These are phyloP conservation scores for Ectropis crepuscularia DNA, from an alignment of 2,888 invertebrate genomes.

Conservation along the genomic window DNA sequence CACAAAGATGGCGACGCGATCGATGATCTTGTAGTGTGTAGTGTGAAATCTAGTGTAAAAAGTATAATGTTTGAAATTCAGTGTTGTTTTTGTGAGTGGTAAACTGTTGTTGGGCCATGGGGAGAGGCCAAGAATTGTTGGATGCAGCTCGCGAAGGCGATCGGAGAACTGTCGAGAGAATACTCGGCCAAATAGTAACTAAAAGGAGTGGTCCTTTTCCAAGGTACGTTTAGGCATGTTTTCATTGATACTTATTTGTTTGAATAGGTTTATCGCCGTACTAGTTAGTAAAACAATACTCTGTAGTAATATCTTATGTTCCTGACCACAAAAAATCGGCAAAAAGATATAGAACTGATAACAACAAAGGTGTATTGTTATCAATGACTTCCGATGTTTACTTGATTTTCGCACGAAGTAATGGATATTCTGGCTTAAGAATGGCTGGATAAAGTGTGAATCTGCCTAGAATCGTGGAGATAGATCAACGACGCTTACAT, in stretches of 20 bases:
- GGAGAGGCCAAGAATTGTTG: slow-evolving; percentile 98
- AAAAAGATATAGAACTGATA: slow-evolving; percentile 45
- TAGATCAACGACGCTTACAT: too few species aligned
- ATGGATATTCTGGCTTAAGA: slow-evolving; percentile 3
- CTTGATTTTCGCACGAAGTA: slow-evolving; percentile 51
- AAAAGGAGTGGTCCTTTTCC: slow-evolving; percentile 97
- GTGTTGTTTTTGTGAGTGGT: slow-evolving; percentile 82
- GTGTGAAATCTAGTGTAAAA: slow-evolving; percentile 81
- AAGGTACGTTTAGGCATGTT: slow-evolving; percentile 87
- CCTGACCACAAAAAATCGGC: background rate
- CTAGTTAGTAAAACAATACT: background rate
- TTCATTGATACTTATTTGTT: slow-evolving; percentile 40
- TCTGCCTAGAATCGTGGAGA: background rate
- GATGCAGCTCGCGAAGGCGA: slow-evolving; percentile 98
- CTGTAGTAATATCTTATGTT: background rate
- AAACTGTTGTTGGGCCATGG: slow-evolving; percentile 88
- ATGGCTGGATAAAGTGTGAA: background rate
- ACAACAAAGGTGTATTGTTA: slow-evolving; percentile 62
- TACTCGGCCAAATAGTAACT: slow-evolving; percentile 91
- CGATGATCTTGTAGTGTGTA: slow-evolving; percentile 88
- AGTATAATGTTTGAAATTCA: slow-evolving; percentile 70
- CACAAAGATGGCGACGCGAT: slow-evolving; percentile 90
- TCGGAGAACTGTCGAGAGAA: slow-evolving; percentile 94
- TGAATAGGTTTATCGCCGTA: slow-evolving; percentile 7
- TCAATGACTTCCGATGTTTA: slow-evolving; percentile 61